These are phyloP conservation scores for Scaptomyza pallida DNA, from an alignment of 1,140 invertebrate species.

Conservation along the genomic window DNA sequence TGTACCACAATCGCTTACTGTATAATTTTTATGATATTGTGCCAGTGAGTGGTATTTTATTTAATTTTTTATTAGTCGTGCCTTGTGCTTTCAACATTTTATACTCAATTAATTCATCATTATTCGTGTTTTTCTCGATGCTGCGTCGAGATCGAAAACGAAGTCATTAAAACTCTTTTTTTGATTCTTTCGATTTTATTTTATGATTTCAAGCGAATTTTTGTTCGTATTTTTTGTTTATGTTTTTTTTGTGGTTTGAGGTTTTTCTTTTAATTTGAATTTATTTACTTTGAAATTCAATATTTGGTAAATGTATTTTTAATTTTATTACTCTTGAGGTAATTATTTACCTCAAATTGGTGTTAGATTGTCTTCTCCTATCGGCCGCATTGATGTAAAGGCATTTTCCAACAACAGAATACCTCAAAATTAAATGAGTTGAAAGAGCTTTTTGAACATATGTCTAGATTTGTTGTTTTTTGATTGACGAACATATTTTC, in stretches of 20 bases:
- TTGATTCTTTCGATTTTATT: constrained; percentile 29
- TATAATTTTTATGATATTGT: constrained; percentile 80
- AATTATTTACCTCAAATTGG: constrained; percentile 66
- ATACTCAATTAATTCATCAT: constrained; percentile 81
- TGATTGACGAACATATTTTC: no score
- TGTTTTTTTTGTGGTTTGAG: constrained; percentile 19
- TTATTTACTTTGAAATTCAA: constrained; percentile 84
- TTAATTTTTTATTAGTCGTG: constrained; percentile 47
- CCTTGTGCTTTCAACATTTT: constrained; percentile 55
- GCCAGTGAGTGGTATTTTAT: constrained; percentile 42
- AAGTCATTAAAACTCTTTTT: constrained; percentile 72
- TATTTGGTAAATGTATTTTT: constrained; percentile 82
- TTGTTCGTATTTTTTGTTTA: constrained; percentile 19
- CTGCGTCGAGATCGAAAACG: constrained; percentile 17
- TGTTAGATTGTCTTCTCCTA: constrained; percentile 44
- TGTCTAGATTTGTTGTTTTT: background rate
- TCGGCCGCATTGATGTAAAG: constrained; percentile 9
- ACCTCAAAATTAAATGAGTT: constrained; percentile 1
- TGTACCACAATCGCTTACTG: constrained; percentile 58
- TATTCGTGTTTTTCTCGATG: constrained; percentile 59
- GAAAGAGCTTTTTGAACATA: background rate
- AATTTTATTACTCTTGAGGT: constrained; percentile 65
- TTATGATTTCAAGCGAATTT: constrained; percentile 82
- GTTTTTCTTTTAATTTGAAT: constrained; percentile 65
- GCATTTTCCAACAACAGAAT: constrained; percentile 17